Conservation (phyloP, 2,888 invertebrate genomes). For the Aspidapion aeneum region DNA sequence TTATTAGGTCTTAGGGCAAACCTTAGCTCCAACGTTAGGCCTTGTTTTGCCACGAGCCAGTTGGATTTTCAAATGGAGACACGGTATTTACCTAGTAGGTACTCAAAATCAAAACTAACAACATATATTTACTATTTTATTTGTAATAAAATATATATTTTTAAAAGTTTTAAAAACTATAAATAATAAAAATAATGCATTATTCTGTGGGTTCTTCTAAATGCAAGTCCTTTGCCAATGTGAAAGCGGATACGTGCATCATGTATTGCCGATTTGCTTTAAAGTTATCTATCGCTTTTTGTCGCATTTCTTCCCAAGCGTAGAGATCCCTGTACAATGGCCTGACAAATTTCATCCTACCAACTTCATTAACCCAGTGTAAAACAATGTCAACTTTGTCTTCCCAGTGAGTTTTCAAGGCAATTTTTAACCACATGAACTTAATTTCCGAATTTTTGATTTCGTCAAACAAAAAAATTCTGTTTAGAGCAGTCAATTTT, state of each 20-base stretch:
- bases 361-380: slow-evolving; percentile 76
- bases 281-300: slow-evolving; percentile 69
- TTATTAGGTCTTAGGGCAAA: too few species aligned
- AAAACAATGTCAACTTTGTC: slow-evolving; percentile 65
- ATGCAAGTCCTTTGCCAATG: slow-evolving; percentile 73
- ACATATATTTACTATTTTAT: too few species aligned
- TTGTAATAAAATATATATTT: too few species aligned
- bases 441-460: slow-evolving; percentile 77
- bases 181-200: background rate
- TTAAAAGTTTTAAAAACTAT: background rate
- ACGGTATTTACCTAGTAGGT: too few species aligned
- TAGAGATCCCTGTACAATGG: slow-evolving; percentile 85
- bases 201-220: slow-evolving; percentile 23
- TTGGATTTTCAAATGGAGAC: too few species aligned
- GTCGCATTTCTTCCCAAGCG: slow-evolving; percentile 70
- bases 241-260: slow-evolving; percentile 80
- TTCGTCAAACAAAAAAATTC: slow-evolving; percentile 60
- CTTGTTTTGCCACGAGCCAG: too few species aligned
- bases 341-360: slow-evolving; percentile 88
- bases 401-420: slow-evolving; percentile 69
- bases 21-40: too few species aligned
- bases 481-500: slow-evolving; percentile 60
- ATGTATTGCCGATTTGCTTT: slow-evolving; percentile 64
- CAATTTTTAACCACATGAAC: slow-evolving; percentile 66
- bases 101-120: too few species aligned